Conservation (phyloP, 2,113 vertebrate genomes). For the Trichomycterus rosablanca region DNA sequence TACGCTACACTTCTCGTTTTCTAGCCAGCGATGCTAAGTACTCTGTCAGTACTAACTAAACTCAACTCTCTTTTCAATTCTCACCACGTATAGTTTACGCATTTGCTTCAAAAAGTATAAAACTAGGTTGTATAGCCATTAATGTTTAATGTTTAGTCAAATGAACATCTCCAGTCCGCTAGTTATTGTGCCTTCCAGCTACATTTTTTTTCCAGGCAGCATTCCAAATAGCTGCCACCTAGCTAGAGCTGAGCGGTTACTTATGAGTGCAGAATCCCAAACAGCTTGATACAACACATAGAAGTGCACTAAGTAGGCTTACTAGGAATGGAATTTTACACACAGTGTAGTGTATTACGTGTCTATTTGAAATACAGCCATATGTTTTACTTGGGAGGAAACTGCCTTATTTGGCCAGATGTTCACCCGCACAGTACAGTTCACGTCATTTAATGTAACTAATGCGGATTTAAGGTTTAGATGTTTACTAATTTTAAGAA, state of each 20-base stretch:
- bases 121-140: background rate
- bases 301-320: background rate
- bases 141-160: background rate
- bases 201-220: background rate
- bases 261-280: background rate
- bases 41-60: background rate
- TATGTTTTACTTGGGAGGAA: background rate
- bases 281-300: background rate
- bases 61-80: too few species aligned
- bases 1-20: background rate
- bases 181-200: background rate
- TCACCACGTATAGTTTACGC: background rate
- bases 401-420: constrained; percentile 20
- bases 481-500: too few species aligned
- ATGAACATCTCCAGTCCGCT: background rate
- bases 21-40: constrained; percentile 7
- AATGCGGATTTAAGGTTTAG: too few species aligned
- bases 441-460: background rate
- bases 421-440: background rate
- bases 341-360: background rate
- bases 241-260: background rate
- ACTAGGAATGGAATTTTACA: background rate
- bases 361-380: background rate
- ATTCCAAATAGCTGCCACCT: background rate
- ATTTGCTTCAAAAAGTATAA: background rate